Percentiles rank a stretch among this genome's conserved stretches.
Evolutionary conservation across 2,888 invertebrate genomes (phyloP).

Genomic region (Mycalesis mineus): DNA sequence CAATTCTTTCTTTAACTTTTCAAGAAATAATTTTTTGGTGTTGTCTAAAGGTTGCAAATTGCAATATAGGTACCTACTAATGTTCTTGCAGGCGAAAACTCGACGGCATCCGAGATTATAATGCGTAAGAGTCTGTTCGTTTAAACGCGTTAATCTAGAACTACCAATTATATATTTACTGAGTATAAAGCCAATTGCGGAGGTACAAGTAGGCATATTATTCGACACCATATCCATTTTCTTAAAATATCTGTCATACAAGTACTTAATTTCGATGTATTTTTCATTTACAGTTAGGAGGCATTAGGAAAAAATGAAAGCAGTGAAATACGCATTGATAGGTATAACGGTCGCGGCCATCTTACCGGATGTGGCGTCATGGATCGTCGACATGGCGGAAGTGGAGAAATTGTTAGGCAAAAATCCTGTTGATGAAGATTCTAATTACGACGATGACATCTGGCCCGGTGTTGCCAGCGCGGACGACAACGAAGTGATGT

Average conservation of each 20-base stretch:
- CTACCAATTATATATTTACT: not conserved
- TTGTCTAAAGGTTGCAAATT: too few species aligned
- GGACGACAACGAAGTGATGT: constrained; percentile 27
- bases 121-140: too few species aligned
- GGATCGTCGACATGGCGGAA: constrained; percentile 63
- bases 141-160: too few species aligned
- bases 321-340: constrained; percentile 6
- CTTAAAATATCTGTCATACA: too few species aligned
- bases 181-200: not conserved
- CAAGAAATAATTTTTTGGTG: too few species aligned
- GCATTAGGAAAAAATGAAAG: constrained; percentile 14
- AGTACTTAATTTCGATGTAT: too few species aligned
- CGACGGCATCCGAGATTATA: too few species aligned
- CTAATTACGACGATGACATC: constrained; percentile 24
- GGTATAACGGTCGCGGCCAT: constrained; percentile 33
- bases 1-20: too few species aligned
- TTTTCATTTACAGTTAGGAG: not conserved
- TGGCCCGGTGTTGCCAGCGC: not conserved
- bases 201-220: not conserved
- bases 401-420: constrained; percentile 50
- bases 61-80: too few species aligned
- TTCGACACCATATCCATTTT: too few species aligned
- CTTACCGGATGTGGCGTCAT: constrained; percentile 44
- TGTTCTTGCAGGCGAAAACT: too few species aligned
- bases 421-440: constrained; percentile 32